Base-by-base conservation (phyloP, 1,140 invertebrate species). In the Idris sp. region DNA sequence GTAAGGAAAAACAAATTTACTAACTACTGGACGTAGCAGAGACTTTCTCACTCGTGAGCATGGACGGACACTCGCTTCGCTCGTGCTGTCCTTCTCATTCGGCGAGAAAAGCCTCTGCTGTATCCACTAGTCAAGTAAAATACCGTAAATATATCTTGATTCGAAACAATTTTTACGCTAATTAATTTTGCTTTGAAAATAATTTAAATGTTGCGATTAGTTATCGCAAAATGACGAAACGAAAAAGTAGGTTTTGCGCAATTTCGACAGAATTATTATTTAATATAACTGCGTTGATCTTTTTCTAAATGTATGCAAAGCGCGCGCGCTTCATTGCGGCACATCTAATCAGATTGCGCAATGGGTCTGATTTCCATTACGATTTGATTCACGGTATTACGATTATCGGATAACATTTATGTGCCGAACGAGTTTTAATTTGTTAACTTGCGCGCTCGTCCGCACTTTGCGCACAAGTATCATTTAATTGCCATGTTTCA, bases 401-500 rank as follows among this genome's bases (percentile, higher is more conserved):
- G 73, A 69, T 69, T 59, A 61, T 41, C 65, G 43, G 48, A 59
- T 75, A 69, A 71, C 73, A 75, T 75, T 75, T 69, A 51, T 35
- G 7, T 22, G 19, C 43, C 56, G 51, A 53, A 18, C 64, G 43
- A 61, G 53, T 69, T 64, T 65, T 59, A 43, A 74, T 62, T 61
- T 48, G 56, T 43, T 56, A 43, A 62, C n/a, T 58, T 61, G 41
- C 46, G 14, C 26, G 62, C 43, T 38, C 43, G 56, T 36, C 30
- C 31, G 38, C 10, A 9, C 14, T 30, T 16, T 8, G 22, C 18
- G 15, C 18, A 30, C 31, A 51, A 25, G 28, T 7, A 36, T 36
- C 28, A 2, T 41, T 25, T 69, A 69, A 69, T 61, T 61, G 56
- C 38, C 19, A 14, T 10, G 48, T 54, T 38, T 61, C 38, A 61